phyloP scores from a whole-genome alignment of 2,888 invertebrate genomes.

The Cotesia congregata region DNA sequence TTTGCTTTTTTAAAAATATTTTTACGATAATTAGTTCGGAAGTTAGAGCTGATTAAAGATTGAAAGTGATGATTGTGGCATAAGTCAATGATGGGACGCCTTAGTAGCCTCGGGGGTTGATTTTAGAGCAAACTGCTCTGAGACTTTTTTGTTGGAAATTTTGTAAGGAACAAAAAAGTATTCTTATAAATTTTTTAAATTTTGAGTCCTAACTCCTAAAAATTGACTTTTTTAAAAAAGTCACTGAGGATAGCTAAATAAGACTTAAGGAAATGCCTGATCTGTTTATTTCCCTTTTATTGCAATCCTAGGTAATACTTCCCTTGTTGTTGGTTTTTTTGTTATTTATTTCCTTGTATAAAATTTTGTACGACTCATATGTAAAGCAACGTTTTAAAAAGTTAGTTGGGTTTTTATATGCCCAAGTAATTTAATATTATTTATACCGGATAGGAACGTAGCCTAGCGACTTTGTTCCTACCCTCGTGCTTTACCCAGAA shows the following conservation, averaged over 20 bases:
- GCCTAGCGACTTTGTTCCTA: slow-evolving; percentile 2
- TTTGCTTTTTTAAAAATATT: background rate
- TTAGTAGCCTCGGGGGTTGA: too few relatives aligned
- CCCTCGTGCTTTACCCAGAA: slow-evolving; percentile 25
- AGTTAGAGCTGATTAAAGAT: background rate
- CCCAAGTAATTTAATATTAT: background rate
- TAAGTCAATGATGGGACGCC: too few relatives aligned
- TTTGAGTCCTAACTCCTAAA: too few relatives aligned
- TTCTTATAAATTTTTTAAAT: too few relatives aligned
- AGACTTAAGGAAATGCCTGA: too few relatives aligned
- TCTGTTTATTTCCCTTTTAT: too few relatives aligned
- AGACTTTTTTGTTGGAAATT: too few relatives aligned
- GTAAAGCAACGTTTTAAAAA: background rate
- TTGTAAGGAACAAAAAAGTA: too few relatives aligned
- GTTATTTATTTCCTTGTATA: background rate
- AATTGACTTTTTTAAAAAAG: background rate
- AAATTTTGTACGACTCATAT: background rate
- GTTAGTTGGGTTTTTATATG: background rate
- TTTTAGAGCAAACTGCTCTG: too few relatives aligned
- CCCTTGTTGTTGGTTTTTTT: background rate
- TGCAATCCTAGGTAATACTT: background rate
- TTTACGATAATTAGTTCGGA: background rate
- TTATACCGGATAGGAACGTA: background rate
- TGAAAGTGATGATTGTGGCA: background rate
- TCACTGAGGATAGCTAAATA: background rate